phyloP scores from a whole-genome alignment of 2,113 vertebrate genomes.

The Oenanthe melanoleuca region DNA sequence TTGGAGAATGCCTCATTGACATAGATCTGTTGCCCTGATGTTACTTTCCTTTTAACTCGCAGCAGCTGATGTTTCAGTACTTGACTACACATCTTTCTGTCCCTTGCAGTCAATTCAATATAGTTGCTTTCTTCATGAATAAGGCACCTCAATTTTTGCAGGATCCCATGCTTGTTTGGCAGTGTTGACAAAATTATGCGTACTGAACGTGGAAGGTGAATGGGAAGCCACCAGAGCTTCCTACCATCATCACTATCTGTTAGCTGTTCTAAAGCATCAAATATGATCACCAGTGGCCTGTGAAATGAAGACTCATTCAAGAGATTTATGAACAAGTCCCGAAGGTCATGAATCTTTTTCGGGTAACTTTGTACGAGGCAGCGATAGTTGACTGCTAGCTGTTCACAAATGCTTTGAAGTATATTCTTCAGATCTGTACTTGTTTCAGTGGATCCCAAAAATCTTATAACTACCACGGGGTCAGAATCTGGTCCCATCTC shows the following conservation, averaged over 20 bases:
- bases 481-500: constrained; percentile 94
- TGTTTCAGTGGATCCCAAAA: constrained; percentile 89
- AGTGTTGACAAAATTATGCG: constrained; percentile 93
- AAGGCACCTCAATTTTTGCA: constrained; percentile 93
- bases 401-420: constrained; percentile 96
- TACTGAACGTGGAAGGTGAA: constrained; percentile 92
- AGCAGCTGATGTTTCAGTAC: constrained; percentile 95
- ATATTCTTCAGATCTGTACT: constrained; percentile 89
- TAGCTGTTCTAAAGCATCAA: constrained; percentile 93
- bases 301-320: constrained; percentile 92
- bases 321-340: constrained; percentile 92
- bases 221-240: constrained; percentile 97
- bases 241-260: constrained; percentile 91
- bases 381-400: constrained; percentile 92
- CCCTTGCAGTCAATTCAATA: constrained; percentile 88
- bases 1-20: constrained; percentile 96
- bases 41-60: constrained; percentile 93
- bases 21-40: constrained; percentile 98
- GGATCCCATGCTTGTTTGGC: constrained; percentile 95
- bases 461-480: constrained; percentile 92
- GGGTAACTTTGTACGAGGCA: constrained; percentile 95
- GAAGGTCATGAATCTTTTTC: constrained; percentile 95
- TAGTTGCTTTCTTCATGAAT: constrained; percentile 91
- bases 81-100: constrained; percentile 96
- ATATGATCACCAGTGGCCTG: constrained; percentile 90